These are phyloP conservation scores for Bradynema listronoti DNA, from an alignment of 1,140 invertebrate species.

Conservation along the genomic window DNA sequence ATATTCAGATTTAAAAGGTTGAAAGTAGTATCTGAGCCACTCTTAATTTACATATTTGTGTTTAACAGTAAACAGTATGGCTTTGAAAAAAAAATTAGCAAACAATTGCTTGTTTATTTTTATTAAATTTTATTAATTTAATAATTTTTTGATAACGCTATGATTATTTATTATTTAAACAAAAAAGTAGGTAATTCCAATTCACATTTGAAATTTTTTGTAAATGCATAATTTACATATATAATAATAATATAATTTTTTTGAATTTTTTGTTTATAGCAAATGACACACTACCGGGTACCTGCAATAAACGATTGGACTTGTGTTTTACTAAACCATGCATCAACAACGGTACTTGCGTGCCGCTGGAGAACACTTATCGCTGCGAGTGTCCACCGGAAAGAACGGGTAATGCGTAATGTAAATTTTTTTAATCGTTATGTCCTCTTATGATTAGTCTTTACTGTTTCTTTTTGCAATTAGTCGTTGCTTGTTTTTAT, in stretches of 20 bases:
- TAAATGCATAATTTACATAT: constrained; percentile 3
- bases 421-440: neutral
- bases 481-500: neutral
- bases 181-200: neutral
- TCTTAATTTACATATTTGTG: no score
- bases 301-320: constrained; percentile 93
- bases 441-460: neutral
- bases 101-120: no score
- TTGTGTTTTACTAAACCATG: constrained; percentile 93
- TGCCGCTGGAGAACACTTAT: constrained; percentile 79
- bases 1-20: no score
- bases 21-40: no score
- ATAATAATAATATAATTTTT: no score
- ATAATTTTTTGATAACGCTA: no score
- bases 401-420: constrained; percentile 62
- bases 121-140: no score
- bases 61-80: no score
- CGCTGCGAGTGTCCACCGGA: constrained; percentile 75
- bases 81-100: no score
- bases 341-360: constrained; percentile 77
- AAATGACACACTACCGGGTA: constrained; percentile 35
- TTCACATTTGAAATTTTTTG: neutral
- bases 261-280: constrained; percentile 23
- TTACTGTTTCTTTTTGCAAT: neutral
- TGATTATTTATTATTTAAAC: constrained; percentile 18